Evolutionary conservation across 1,140 invertebrate genomes (phyloP), one percentile per base, ranked within the genome.

Genomic region (Grapholita molesta): DNA sequence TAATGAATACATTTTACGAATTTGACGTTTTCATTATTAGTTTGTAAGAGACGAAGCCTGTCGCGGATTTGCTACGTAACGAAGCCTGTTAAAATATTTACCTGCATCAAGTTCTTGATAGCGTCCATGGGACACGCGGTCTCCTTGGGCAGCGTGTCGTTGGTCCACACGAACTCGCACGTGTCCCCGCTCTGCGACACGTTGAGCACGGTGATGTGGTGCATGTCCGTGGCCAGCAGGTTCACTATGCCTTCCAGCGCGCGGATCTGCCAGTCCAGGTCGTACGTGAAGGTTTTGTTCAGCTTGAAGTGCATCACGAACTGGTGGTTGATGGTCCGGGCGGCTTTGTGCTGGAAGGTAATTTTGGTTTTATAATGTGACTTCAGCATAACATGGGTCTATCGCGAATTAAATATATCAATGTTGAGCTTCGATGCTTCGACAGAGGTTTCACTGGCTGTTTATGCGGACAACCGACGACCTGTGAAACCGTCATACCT

Each of bases 81-180:
- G 28, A 30, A 30, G 7, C 28, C 28, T 3, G 28, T 30, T 12
- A 7, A 55, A 69, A 32, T 42, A 83, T 86, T 89, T 85, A 96
- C 95, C 86, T 93, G 93, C 78, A 95, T 94, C 4, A 97, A 83
- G 70, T 93, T 91, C 33, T 95, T 93, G 21, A 98, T 95, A 71
- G 96, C 94, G 70, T 93, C 92, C 75, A 93, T 92, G 0, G 97
- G 96, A 82, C 97, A 98, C 2, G 79, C 85, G 18, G 93, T 93
- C 78, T 94, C 94, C 55, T 95, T 95, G 0, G 96, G 94, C 70
- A 99, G 82, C 18, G 96, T 96, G 71, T 97, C 97, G 80, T 99
- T 99, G 4, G 97, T 97, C 95, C 97, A 99, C 0, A 95, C 94
- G 73, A 97, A 96, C 32, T 94, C 93, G 52, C 94, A 94, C 52